These are phyloP conservation scores for Amphiprion percula DNA, from an alignment of 2,113 vertebrate species.

Conservation along the genomic window DNA sequence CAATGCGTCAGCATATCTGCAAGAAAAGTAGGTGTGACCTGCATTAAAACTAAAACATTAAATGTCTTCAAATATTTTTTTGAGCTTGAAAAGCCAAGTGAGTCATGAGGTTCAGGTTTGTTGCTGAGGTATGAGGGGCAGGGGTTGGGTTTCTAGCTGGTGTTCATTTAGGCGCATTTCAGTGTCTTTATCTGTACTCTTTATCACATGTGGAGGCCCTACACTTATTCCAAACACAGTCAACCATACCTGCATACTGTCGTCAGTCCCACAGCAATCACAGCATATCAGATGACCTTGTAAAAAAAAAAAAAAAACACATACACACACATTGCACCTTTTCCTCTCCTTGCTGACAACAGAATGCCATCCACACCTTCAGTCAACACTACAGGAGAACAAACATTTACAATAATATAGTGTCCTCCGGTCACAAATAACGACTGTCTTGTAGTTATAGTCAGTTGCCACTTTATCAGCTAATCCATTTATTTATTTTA, in stretches of 20 bases:
- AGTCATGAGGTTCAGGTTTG: background rate
- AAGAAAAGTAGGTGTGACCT: background rate
- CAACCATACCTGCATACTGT: background rate
- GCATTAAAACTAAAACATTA: background rate
- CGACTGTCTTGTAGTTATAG: background rate
- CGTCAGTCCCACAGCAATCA: slow-evolving; percentile 40
- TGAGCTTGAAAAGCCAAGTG: background rate
- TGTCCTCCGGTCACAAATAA: background rate
- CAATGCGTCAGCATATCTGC: background rate
- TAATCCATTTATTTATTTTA: too few species aligned
- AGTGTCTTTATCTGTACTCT: slow-evolving; percentile 13
- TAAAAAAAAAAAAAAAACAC: too few species aligned
- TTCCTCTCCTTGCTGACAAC: slow-evolving; percentile 18
- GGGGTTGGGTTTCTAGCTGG: slow-evolving; percentile 6
- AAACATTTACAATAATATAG: slow-evolving; percentile 4
- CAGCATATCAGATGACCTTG: slow-evolving; percentile 49
- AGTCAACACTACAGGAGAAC: slow-evolving; percentile 26
- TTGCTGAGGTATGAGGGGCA: background rate
- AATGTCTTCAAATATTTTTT: background rate
- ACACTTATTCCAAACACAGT: slow-evolving; percentile 1
- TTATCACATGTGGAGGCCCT: background rate
- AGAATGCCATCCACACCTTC: slow-evolving; percentile 28
- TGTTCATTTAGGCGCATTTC: slow-evolving; percentile 7
- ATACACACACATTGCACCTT: background rate
- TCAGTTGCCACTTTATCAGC: background rate